Evolutionary conservation across 2,113 vertebrate species (phyloP).

Genomic region (Melierax canorus): DNA sequence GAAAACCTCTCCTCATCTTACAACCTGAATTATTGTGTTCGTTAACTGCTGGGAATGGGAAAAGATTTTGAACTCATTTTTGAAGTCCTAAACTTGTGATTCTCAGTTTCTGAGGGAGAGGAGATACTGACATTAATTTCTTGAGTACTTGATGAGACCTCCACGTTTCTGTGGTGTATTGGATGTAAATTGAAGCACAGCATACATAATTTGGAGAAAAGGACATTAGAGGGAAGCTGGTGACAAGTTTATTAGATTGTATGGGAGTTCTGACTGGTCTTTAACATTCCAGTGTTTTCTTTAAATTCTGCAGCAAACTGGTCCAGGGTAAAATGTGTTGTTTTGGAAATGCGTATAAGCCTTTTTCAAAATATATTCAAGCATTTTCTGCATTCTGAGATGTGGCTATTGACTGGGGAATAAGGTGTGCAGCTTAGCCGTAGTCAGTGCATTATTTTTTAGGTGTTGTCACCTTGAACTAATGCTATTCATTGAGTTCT

Average conservation of each 20-base stretch:
- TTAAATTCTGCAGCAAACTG: neutral
- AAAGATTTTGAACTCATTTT: neutral
- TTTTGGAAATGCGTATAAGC: neutral
- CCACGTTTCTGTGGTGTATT: neutral
- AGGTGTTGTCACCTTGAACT: neutral
- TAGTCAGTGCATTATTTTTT: neutral
- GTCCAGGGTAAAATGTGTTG: neutral
- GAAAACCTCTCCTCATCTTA: neutral
- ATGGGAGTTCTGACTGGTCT: neutral
- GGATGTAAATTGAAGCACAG: neutral
- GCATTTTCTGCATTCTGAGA: neutral
- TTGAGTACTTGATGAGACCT: neutral
- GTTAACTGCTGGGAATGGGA: neutral
- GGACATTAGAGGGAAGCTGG: neutral
- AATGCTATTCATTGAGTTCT: neutral
- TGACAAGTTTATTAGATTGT: too few species aligned
- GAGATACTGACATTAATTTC: neutral
- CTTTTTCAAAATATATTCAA: neutral
- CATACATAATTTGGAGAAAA: neutral
- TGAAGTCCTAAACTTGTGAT: neutral
- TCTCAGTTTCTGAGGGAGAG: neutral
- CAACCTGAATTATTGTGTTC: neutral
- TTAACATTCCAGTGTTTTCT: neutral
- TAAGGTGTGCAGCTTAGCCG: neutral
- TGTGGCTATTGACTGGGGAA: neutral